Base-by-base conservation (phyloP, 1,140 invertebrate genomes). In the Nasonia longicornis region DNA sequence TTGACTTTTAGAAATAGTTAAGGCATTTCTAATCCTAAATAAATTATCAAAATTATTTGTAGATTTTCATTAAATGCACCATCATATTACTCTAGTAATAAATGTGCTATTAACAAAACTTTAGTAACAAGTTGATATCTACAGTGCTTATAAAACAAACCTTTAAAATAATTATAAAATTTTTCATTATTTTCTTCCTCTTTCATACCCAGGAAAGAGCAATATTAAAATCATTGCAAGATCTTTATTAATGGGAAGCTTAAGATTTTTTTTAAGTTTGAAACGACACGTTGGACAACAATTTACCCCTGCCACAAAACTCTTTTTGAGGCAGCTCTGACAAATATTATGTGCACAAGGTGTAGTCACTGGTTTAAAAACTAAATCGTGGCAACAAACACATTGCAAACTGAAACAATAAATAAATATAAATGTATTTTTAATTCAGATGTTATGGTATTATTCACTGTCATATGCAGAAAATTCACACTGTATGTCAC, bases 291-390 rank as follows among this genome's bases (percentile, higher is more conserved):
- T 91, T 0, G 95, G 95, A 88, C 95, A 97, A 4, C 86, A 91
- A 66, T 91, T 93, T 0, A 93, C 91, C 66, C 94, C 92, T 0
- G 93, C 94, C 48, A 91, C 89, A 88, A 96, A 96, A 12, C 95
- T 95, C 35, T 93, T 89, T 86, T 93, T 92, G 64, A 96, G 86
- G 87, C 95, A 96, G 1, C 92, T 93, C 73, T 76, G 86, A 84
- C 96, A 97, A 79, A 96, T 93, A 86, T 95, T 97, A 86, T 97
- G 96, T 67, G 88, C 87, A 84, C 96, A 97, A 3, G 91, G 89
- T 8, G 94, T 95, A 0, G 96, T 96, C 1, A 96, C 91, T 0
- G 96, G 96, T 82, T 93, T 92, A 77, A 90, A 93, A 0, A 95
- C 93, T 6, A 97, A 82, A 69, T 96, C 95, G 87, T 96, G 94